These are phyloP conservation scores for Daubentonia madagascariensis DNA, from an alignment of 2,113 vertebrate species.

Conservation along the genomic window DNA sequence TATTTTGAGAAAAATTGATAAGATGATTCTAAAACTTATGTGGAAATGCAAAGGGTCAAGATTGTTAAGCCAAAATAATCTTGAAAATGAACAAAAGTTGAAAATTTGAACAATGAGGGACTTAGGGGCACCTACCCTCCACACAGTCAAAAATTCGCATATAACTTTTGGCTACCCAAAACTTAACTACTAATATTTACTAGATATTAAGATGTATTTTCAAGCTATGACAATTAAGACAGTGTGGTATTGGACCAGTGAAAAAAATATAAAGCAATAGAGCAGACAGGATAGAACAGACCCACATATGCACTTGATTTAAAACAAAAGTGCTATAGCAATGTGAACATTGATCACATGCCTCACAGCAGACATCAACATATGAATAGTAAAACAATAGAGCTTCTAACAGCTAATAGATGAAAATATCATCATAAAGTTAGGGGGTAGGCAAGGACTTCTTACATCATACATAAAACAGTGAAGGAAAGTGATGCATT, in stretches of 20 bases:
- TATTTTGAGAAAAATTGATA: not conserved
- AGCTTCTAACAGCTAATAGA: not conserved
- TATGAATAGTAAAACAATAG: not conserved
- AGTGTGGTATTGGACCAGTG: not conserved
- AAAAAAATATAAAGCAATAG: not conserved
- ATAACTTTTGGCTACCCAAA: no score
- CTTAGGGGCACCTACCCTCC: no score
- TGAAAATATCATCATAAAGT: not conserved
- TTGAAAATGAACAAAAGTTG: not conserved
- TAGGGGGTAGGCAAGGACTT: not conserved
- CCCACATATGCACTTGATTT: not conserved
- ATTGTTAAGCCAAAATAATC: not conserved
- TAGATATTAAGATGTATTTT: not conserved
- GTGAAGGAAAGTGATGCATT: not conserved
- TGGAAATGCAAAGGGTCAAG: not conserved
- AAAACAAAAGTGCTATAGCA: not conserved
- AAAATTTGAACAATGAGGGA: not conserved
- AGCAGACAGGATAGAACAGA: not conserved
- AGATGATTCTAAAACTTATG: not conserved
- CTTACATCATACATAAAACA: not conserved
- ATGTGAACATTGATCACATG: not conserved
- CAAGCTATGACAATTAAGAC: not conserved
- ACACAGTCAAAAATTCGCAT: no score
- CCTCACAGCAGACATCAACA: not conserved
- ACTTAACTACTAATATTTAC: no score